phyloP scores from a whole-genome alignment of 1,140 invertebrate species.

The Ooceraea biroi region DNA sequence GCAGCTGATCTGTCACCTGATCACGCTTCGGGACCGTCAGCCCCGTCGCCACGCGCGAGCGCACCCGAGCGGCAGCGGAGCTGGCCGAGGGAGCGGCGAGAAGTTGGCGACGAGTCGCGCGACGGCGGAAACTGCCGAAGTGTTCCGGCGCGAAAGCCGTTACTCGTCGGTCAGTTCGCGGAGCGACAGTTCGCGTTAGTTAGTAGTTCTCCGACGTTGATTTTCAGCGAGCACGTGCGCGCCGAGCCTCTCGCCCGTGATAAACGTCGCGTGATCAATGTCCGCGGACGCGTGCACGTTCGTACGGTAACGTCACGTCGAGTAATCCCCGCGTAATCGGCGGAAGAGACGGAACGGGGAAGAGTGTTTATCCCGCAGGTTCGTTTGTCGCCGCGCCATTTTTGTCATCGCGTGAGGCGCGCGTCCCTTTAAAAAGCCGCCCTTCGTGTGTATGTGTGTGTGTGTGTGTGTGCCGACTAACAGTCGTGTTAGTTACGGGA shows the following conservation, averaged over 20 bases:
- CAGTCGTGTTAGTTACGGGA: neutral
- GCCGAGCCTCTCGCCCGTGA: neutral
- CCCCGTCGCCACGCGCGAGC: slow-evolving; percentile 16
- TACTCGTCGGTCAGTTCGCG: slow-evolving; percentile 61
- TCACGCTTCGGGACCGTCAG: neutral
- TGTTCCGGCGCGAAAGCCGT: slow-evolving; percentile 71
- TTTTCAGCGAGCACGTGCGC: slow-evolving; percentile 5
- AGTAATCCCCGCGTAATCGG: neutral
- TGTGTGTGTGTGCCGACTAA: neutral
- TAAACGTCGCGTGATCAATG: neutral
- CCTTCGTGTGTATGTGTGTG: neutral
- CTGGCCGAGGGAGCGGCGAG: slow-evolving; percentile 35
- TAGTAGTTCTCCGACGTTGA: neutral
- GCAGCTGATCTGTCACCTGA: slow-evolving; percentile 29
- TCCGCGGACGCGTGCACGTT: neutral
- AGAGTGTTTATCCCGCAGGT: neutral
- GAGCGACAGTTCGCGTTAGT: slow-evolving; percentile 37
- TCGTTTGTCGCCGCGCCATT: neutral
- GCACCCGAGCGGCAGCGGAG: slow-evolving; percentile 4
- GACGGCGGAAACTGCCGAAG: slow-evolving; percentile 66
- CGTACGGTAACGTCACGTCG: neutral
- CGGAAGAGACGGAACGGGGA: neutral
- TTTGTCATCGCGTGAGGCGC: neutral
- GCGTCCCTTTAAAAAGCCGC: slow-evolving; percentile 16
- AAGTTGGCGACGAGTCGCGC: slow-evolving; percentile 35